Conservation (phyloP, 1,140 invertebrate genomes). For the Wiebesia pumilae region DNA sequence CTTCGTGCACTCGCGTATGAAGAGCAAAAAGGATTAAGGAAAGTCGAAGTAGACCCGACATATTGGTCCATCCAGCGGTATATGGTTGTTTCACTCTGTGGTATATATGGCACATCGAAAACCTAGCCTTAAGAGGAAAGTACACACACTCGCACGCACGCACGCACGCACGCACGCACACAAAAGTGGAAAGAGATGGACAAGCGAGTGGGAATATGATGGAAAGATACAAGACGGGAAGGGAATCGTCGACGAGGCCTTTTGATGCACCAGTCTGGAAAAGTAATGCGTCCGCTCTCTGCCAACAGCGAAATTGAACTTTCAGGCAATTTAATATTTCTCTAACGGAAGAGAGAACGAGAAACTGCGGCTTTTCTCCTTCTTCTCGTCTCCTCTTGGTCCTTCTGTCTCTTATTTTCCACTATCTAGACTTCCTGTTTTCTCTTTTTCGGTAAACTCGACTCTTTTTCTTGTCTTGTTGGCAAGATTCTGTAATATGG, state of each 20-base stretch:
- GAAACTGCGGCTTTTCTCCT: background rate
- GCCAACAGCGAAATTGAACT: conserved; percentile 51
- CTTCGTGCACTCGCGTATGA: background rate
- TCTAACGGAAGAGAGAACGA: background rate
- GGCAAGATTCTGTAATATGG: background rate
- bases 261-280: conserved; percentile 44
- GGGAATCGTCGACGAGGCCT: conserved; percentile 51
- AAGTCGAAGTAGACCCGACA: too few relatives aligned
- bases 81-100: conserved; percentile 3
- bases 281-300: conserved; percentile 48
- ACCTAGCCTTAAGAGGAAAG: background rate
- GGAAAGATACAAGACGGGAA: conserved; percentile 6
- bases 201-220: too few relatives aligned
- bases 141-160: too few relatives aligned
- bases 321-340: conserved; percentile 53
- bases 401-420: background rate
- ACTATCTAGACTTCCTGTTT: background rate
- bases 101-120: background rate
- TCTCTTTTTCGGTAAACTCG: background rate
- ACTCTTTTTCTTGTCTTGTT: background rate
- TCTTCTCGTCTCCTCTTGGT: conserved; percentile 23
- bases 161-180: too few relatives aligned
- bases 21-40: background rate
- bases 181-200: background rate
- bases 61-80: too few relatives aligned